These are phyloP conservation scores for Darevskia mixta DNA, from an alignment of 2,797 vertebrate species.

Conservation along the genomic window DNA sequence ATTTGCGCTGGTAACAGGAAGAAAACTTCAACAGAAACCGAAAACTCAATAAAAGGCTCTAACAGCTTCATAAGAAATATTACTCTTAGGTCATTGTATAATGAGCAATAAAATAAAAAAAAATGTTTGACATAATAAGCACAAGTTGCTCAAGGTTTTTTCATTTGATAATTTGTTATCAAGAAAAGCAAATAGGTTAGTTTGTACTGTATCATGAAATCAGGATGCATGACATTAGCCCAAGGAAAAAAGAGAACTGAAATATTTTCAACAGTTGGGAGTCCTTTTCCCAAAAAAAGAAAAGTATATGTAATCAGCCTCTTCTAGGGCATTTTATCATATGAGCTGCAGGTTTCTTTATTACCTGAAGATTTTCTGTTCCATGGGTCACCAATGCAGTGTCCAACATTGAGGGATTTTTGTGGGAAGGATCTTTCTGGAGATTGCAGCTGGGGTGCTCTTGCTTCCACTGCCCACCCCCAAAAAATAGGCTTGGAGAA, in stretches of 20 bases:
- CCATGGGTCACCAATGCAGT: too few relatives aligned
- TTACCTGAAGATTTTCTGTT: neutral
- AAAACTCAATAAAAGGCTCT: neutral
- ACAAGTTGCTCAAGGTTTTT: neutral
- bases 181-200: neutral
- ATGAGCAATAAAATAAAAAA: neutral
- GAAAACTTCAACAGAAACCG: neutral
- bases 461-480: too few relatives aligned
- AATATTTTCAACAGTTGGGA: neutral
- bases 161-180: neutral
- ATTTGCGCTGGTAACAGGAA: neutral
- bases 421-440: too few relatives aligned
- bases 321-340: neutral
- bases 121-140: neutral
- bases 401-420: too few relatives aligned
- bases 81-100: neutral
- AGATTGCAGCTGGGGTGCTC: too few relatives aligned
- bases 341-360: neutral
- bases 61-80: neutral
- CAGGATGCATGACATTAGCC: neutral
- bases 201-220: neutral
- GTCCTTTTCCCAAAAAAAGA: neutral
- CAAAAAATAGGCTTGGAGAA: too few relatives aligned
- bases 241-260: neutral
- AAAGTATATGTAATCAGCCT: neutral